A percentile compares a stretch with the other conserved stretches of the same genome.
These are phyloP conservation scores for Albula goreensis DNA, from an alignment of 2,113 vertebrate species.

Conservation along the genomic window DNA sequence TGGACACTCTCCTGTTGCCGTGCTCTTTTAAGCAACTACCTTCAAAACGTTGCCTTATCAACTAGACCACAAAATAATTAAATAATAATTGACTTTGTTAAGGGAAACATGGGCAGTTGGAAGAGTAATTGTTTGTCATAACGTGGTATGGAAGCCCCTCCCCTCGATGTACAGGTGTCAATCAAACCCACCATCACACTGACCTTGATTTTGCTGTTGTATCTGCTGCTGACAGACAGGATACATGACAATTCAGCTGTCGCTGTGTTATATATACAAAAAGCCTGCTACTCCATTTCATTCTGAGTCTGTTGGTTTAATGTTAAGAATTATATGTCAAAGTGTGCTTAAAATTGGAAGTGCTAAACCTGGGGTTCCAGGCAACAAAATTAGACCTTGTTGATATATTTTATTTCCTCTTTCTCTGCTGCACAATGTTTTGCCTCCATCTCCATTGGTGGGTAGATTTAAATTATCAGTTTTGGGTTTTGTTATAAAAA, in stretches of 20 bases:
- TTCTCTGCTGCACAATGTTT: background rate
- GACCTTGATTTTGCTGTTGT: background rate
- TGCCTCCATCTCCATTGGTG: background rate
- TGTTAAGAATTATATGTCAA: background rate
- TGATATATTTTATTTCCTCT: background rate
- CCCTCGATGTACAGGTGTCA: background rate
- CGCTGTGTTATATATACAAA: background rate
- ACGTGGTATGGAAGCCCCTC: background rate
- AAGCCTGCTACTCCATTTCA: background rate
- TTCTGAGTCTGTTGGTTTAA: background rate
- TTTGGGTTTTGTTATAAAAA: background rate
- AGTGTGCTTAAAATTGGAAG: background rate
- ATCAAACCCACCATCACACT: background rate
- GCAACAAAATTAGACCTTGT: background rate
- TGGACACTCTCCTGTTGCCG: no score
- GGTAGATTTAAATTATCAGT: background rate
- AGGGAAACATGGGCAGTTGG: no score
- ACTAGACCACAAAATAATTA: no score
- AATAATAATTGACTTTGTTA: no score
- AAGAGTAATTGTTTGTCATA: background rate
- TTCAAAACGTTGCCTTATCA: no score
- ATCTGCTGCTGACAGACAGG: no score
- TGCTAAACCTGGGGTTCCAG: background rate
- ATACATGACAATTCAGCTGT: background rate
- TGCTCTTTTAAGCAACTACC: no score